A percentile compares a stretch with the other conserved stretches of the same genome.
These are phyloP conservation scores for Porphyrio hochstetteri DNA, from an alignment of 2,113 vertebrate species.

Conservation along the genomic window DNA sequence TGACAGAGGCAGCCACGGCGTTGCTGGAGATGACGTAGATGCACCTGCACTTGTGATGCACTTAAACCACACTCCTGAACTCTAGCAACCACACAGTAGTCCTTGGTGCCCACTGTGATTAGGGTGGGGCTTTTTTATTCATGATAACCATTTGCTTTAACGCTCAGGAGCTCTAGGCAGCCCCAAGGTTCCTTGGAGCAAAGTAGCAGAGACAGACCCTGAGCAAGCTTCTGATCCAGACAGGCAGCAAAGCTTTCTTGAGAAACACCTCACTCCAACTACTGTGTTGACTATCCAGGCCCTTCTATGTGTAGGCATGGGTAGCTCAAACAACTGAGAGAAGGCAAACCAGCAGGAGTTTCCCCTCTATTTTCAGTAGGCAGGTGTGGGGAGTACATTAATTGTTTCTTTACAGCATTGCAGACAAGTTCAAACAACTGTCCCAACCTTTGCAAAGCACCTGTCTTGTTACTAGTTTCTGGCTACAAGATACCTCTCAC, in stretches of 20 bases:
- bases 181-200: neutral
- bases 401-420: neutral
- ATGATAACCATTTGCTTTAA: neutral
- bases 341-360: neutral
- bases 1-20: neutral
- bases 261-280: neutral
- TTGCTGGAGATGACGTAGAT: neutral
- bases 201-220: neutral
- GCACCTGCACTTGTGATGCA: neutral
- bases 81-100: neutral
- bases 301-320: neutral
- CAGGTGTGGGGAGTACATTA: neutral
- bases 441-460: neutral
- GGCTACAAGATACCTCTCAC: neutral
- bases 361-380: neutral
- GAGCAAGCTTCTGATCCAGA: neutral
- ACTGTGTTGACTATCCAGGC: neutral
- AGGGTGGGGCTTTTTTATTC: neutral
- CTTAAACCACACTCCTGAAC: neutral
- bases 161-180: neutral
- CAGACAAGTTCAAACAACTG: neutral
- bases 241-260: neutral
- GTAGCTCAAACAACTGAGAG: neutral
- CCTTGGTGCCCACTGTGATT: too few species aligned
- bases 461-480: neutral